These are phyloP conservation scores for Strix occidentalis DNA, from an alignment of 2,797 vertebrate genomes.

Conservation along the genomic window DNA sequence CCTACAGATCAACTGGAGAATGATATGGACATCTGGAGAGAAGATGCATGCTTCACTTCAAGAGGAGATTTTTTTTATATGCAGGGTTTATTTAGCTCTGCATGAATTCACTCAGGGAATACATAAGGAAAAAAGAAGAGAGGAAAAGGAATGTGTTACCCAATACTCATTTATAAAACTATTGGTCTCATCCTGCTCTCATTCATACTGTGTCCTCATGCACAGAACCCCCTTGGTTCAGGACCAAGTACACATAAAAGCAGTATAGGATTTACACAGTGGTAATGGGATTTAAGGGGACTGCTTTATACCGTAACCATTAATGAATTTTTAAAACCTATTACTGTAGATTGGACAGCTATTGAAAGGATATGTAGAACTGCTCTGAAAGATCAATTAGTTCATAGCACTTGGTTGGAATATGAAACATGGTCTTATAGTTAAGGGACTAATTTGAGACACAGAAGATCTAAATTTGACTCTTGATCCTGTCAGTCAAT, in stretches of 20 bases:
- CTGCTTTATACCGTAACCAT: not conserved
- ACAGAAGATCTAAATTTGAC: not conserved
- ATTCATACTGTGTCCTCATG: not conserved
- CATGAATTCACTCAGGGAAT: not conserved
- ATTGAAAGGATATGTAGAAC: not conserved
- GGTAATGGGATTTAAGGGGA: not conserved
- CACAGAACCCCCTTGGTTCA: not conserved
- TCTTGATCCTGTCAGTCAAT: not conserved
- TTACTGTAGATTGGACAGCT: not conserved
- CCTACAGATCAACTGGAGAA: not conserved
- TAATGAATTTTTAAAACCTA: not conserved
- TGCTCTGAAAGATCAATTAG: not conserved
- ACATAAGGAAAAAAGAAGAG: not conserved
- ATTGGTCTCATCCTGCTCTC: not conserved
- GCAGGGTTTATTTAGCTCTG: not conserved
- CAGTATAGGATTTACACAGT: not conserved
- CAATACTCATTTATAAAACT: not conserved
- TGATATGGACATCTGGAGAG: constrained; percentile 29
- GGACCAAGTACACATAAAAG: not conserved
- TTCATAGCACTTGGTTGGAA: not conserved
- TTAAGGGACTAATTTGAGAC: not conserved
- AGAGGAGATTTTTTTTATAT: not conserved
- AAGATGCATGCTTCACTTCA: not conserved
- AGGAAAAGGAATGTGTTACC: not conserved
- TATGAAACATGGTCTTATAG: not conserved